These are phyloP conservation scores for Phortica okadai DNA, from an alignment of 2,888 invertebrate genomes.

Conservation along the genomic window DNA sequence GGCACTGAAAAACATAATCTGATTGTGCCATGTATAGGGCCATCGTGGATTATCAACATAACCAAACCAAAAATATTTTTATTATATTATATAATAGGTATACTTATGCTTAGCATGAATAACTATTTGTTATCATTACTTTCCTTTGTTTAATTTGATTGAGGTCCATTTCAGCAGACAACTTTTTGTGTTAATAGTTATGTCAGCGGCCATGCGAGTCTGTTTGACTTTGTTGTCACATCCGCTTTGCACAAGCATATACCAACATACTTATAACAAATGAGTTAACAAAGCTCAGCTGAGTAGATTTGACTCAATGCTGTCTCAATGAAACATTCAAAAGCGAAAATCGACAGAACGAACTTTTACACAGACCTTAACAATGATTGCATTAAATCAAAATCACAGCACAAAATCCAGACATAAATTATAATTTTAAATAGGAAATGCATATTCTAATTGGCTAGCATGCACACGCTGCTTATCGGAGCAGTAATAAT, in stretches of 20 bases:
- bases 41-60: too few relatives aligned
- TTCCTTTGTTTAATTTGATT: not conserved
- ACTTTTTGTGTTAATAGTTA: not conserved
- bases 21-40: too few relatives aligned
- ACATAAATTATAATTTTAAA: constrained; percentile 22
- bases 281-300: not conserved
- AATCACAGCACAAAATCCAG: constrained; percentile 1
- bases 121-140: too few relatives aligned
- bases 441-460: constrained; percentile 21
- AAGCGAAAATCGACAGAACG: not conserved
- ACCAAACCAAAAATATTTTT: too few relatives aligned
- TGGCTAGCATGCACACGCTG: constrained; percentile 4
- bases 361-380: not conserved
- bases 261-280: not conserved
- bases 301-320: constrained; percentile 1
- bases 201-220: not conserved
- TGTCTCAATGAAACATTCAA: constrained; percentile 1
- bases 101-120: too few relatives aligned
- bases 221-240: not conserved
- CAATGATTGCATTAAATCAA: constrained; percentile 1
- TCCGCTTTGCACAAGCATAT: constrained; percentile 23
- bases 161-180: not conserved
- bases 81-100: too few relatives aligned
- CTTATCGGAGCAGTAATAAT: constrained; percentile 1
- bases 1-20: too few relatives aligned